Evolutionary conservation across 1,140 invertebrate genomes (phyloP), one percentile per base, ranked within the genome.

Genomic region (Sycobia sp.): DNA sequence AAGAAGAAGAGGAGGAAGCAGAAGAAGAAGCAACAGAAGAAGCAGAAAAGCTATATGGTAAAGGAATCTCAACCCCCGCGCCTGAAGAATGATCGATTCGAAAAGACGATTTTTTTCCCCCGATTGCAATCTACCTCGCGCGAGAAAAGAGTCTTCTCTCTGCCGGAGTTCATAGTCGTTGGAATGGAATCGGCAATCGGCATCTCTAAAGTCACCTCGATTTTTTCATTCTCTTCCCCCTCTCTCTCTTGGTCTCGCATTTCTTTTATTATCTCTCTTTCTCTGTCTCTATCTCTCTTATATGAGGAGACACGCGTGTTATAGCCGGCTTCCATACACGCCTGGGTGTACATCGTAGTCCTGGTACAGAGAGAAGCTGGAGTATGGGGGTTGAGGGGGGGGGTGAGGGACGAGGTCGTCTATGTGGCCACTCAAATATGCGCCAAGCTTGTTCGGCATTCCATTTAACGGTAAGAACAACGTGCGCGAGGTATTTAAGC

Each of bases 381-480:
- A n/a, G n/a, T n/a, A n/a, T n/a, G n/a, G n/a, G n/a, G n/a, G n/a
- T n/a, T n/a, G n/a, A n/a, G n/a, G n/a, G n/a, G n/a, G n/a, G n/a
- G n/a, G n/a, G n/a, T n/a, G n/a, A n/a, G n/a, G n/a, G 25, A 22
- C 32, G 0, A 27, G 51, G 20, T 23, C 22, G 51, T 39, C 36
- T 20, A 46, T 13, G 50, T 23, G 36, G 39, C 41, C 49, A 61
- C 38, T 61, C 49, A 61, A 61, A 61, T 61, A 61, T 61, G 49
- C 59, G 58, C 58, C 47, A 60, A 49, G 38, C 47, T 65, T 54
- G 56, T 67, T 67, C 63, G 66, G 67, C 60, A 64, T 64, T 57
- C 58, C 62, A 41, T 38, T 68, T 72, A 69, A 72, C 69, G 67
- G 69, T 69, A 68, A 64, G 67, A 62, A 69, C 67, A 67, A 60